These are phyloP conservation scores for Diachrysia chrysitis DNA, from an alignment of 2,888 invertebrate species.

Conservation along the genomic window DNA sequence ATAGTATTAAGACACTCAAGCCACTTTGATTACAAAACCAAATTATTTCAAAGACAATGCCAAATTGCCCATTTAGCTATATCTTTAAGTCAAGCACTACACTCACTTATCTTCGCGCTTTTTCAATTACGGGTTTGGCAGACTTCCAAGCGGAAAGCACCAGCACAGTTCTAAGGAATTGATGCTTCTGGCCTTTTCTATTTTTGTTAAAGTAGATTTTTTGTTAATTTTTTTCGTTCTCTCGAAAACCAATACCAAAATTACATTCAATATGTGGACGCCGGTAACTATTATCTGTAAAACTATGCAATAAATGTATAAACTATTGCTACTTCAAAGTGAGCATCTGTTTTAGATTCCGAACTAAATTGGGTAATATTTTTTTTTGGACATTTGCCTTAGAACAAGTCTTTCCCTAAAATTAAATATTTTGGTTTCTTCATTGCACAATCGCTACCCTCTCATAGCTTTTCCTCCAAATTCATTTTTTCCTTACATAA, in stretches of 20 bases:
- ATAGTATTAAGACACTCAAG: conserved; percentile 2
- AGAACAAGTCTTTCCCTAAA: too few species aligned
- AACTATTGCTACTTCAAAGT: too few species aligned
- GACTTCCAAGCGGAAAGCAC: conserved; percentile 41
- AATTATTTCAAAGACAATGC: conserved; percentile 29
- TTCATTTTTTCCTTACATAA: conserved; percentile 48
- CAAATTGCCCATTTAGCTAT: conserved; percentile 47
- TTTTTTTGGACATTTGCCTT: too few species aligned
- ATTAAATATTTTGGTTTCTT: too few species aligned
- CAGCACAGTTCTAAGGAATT: conserved; percentile 44
- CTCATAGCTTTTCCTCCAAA: conserved; percentile 28
- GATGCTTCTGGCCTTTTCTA: conserved; percentile 40
- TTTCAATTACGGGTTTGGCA: conserved; percentile 60
- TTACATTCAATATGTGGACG: too few species aligned
- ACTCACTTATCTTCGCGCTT: conserved; percentile 48
- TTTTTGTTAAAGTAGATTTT: conserved; percentile 19
- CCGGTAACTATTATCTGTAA: too few species aligned
- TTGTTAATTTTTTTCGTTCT: too few species aligned
- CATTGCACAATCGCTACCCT: conserved; percentile 10
- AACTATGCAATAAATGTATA: too few species aligned
- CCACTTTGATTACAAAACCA: conserved; percentile 31
- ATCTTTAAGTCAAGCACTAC: conserved; percentile 48
- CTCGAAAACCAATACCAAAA: too few species aligned
- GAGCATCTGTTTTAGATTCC: too few species aligned
- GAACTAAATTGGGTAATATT: too few species aligned